Conservation (phyloP, 23 tunicate genomes). For the Clavelina lepadiformis region DNA sequence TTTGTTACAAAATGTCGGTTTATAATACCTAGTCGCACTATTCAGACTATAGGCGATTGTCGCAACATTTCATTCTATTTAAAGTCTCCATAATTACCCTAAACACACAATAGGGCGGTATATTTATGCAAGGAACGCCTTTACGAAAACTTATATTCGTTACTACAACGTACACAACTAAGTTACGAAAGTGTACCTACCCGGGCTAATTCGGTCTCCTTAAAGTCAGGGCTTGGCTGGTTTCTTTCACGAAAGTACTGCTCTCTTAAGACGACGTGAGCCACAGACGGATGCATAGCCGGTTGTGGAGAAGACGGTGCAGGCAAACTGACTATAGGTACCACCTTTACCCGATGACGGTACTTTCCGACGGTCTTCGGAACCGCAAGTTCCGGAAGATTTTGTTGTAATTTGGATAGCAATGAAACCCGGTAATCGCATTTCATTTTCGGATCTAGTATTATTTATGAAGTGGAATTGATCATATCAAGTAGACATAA, state of each 20-base stretch:
- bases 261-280: constrained; percentile 17
- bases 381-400: neutral
- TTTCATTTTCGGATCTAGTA: constrained; percentile 5
- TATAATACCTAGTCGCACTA: too few relatives aligned
- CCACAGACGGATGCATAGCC: constrained; percentile 2
- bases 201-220: constrained; percentile 11
- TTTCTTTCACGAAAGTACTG: constrained; percentile 18
- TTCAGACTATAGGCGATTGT: too few relatives aligned
- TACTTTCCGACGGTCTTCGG: constrained; percentile 54
- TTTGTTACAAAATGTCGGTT: too few relatives aligned
- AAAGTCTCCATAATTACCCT: too few relatives aligned
- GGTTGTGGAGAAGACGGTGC: constrained; percentile 13
- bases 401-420: constrained; percentile 1
- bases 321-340: constrained; percentile 25
- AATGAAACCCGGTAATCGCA: constrained; percentile 30
- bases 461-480: too few relatives aligned
- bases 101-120: too few relatives aligned
- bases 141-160: too few relatives aligned
- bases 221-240: constrained; percentile 31
- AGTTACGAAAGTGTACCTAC: neutral
- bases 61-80: too few relatives aligned
- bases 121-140: too few relatives aligned
- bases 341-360: constrained; percentile 18
- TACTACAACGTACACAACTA: neutral
- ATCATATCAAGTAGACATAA: too few relatives aligned